Evolutionary conservation across 2,888 invertebrate genomes (phyloP), one percentile per base, ranked within the genome.

Genomic region (Drosophila emarginata): DNA sequence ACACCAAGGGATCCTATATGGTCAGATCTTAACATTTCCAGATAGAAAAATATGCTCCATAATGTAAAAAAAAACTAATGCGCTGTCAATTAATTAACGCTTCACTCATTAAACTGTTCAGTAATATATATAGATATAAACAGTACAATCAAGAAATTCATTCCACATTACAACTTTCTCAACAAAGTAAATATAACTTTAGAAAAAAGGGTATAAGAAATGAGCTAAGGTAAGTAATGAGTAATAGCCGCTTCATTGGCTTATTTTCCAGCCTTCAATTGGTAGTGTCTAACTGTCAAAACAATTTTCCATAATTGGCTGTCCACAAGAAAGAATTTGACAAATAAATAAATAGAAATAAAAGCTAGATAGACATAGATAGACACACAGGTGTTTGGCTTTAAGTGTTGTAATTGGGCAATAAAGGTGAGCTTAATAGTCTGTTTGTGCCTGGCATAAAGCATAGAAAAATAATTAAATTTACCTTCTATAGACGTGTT

Each of bases 341-440:
- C 14, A 39, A 39, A 39, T 14, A 14, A 39, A 39, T 14, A 61
- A 60, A 59, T 58, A 61, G 5, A 58, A 63, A 62, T 56, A 52
- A 64, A 69, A 12, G 14, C 52, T 50, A 64, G 37, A 57, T 18
- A 39, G 51, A 54, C 39, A 6, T 23, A 60, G 61, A 61, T 45
- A 3, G 50, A 45, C 40, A 37, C 61, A 54, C 75, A 76, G 75
- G 75, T 76, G 74, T 64, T 28, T 39, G 39, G 14, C 69, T 62
- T 62, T 54, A 65, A 77, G 79, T 71, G 76, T 53, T 77, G 74
- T 72, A 77, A 80, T 77, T 77, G 71, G 67, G 56, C 59, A 74
- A 71, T 77, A 70, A 72, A 69, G 52, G 71, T 71, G 61, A 45
- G 72, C 51, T 64, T 74, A 74, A 75, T 75, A 57, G 39, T 12